phyloP scores from a whole-genome alignment of 2,797 vertebrate genomes.

The Pagetopsis macropterus region DNA sequence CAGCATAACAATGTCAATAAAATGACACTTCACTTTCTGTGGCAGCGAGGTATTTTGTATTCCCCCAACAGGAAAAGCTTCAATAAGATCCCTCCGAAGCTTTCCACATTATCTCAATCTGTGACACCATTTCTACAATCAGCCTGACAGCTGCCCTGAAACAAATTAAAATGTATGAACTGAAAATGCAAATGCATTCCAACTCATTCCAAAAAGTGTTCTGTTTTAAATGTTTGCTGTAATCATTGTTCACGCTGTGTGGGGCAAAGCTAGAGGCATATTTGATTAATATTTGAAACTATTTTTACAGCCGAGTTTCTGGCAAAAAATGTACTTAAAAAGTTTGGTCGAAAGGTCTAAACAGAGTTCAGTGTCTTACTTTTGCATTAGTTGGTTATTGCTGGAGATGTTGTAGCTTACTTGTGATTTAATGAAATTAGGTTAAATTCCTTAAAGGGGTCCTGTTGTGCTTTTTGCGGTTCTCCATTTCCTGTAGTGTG shows the following conservation, averaged over 20 bases:
- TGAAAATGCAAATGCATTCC: constrained; percentile 65
- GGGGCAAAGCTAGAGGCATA: constrained; percentile 48
- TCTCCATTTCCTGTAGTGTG: no score
- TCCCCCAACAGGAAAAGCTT: constrained; percentile 44
- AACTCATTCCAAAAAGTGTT: constrained; percentile 48
- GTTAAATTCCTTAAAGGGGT: not conserved
- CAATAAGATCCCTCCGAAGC: constrained; percentile 32
- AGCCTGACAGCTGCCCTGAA: constrained; percentile 69
- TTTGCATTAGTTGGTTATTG: constrained; percentile 18
- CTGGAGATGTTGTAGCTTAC: not conserved
- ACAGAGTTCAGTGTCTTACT: constrained; percentile 18
- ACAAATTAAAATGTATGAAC: constrained; percentile 71
- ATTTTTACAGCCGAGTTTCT: constrained; percentile 44
- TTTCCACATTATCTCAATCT: constrained; percentile 53
- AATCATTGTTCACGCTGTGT: constrained; percentile 45
- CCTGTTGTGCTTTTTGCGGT: no score
- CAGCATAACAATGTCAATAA: constrained; percentile 73
- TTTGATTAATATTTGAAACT: constrained; percentile 61
- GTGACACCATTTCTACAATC: constrained; percentile 64
- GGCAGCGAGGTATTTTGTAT: constrained; percentile 33
- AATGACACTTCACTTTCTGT: constrained; percentile 65
- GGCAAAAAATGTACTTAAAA: constrained; percentile 19
- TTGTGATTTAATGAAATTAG: not conserved
- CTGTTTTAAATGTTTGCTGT: constrained; percentile 61
- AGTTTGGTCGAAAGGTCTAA: constrained; percentile 23